These are phyloP conservation scores for Gorilla gorilla DNA, from an alignment of 2,113 vertebrate genomes.

Conservation along the genomic window DNA sequence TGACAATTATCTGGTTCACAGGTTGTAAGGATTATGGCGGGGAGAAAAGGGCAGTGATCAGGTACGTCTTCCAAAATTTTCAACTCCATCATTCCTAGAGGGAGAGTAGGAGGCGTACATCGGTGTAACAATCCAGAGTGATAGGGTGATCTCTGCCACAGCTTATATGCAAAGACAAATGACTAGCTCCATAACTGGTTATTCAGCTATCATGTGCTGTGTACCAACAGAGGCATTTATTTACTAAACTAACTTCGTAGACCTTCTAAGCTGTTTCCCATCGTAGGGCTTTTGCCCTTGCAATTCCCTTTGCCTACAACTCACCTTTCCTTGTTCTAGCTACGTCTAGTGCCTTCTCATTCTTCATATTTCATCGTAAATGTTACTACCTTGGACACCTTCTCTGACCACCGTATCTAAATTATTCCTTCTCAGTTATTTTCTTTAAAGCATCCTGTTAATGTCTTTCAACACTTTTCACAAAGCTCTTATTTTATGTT, in stretches of 20 bases:
- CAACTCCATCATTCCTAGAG: neutral
- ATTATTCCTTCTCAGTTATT: neutral
- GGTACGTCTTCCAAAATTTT: neutral
- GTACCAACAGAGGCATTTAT: neutral
- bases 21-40: too few relatives aligned
- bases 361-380: neutral
- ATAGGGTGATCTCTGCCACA: neutral
- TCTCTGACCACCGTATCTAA: neutral
- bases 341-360: neutral
- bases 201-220: neutral
- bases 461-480: slow-evolving; percentile 5
- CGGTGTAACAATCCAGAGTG: neutral
- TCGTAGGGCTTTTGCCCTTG: neutral
- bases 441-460: neutral
- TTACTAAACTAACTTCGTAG: neutral
- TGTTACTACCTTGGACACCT: neutral
- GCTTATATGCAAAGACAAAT: neutral
- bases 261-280: neutral
- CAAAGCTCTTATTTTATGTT: neutral
- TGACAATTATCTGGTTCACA: neutral
- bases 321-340: neutral
- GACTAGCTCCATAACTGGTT: neutral
- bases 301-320: neutral
- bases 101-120: neutral
- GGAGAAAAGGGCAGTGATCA: neutral